These are phyloP conservation scores for Megathymus violae DNA, from an alignment of 1,140 invertebrate species.

Conservation along the genomic window DNA sequence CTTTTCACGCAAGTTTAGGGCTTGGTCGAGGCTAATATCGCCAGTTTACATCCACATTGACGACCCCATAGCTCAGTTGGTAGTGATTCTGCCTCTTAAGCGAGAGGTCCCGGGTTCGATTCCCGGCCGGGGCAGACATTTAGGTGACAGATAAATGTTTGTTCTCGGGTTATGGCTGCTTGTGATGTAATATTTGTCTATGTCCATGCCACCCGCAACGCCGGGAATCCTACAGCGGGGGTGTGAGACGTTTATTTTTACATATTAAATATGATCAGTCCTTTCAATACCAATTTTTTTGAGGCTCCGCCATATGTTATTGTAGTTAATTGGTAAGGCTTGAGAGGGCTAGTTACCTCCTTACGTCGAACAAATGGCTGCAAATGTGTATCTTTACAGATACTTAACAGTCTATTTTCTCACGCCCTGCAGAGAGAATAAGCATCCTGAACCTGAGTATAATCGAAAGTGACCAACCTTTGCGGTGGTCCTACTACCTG, in stretches of 20 bases:
- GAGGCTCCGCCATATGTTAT: slow-evolving; percentile 28
- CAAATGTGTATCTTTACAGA: slow-evolving; percentile 46
- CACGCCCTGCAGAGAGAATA: slow-evolving; percentile 51
- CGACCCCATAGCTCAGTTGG: too few species aligned
- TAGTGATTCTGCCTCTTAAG: too few species aligned
- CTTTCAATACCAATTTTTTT: slow-evolving; percentile 36
- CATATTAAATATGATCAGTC: too few species aligned
- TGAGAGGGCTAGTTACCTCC: slow-evolving; percentile 28
- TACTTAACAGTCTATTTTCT: slow-evolving; percentile 72
- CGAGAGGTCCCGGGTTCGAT: too few species aligned
- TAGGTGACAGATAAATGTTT: too few species aligned
- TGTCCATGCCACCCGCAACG: too few species aligned
- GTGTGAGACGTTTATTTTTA: too few species aligned
- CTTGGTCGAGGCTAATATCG: slow-evolving; percentile 23
- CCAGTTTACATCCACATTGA: too few species aligned
- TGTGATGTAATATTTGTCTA: too few species aligned
- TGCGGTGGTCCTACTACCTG: slow-evolving; percentile 32
- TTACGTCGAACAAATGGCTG: slow-evolving; percentile 63
- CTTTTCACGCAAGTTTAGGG: slow-evolving; percentile 13
- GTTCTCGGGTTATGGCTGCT: too few species aligned
- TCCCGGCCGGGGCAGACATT: too few species aligned
- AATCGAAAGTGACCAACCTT: slow-evolving; percentile 27
- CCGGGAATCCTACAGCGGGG: too few species aligned
- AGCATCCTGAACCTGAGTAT: slow-evolving; percentile 28
- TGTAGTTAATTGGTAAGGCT: slow-evolving; percentile 27